Evolutionary conservation across 92 coral and sea anemone species (phyloP).

Genomic region (Actinernus sp.): DNA sequence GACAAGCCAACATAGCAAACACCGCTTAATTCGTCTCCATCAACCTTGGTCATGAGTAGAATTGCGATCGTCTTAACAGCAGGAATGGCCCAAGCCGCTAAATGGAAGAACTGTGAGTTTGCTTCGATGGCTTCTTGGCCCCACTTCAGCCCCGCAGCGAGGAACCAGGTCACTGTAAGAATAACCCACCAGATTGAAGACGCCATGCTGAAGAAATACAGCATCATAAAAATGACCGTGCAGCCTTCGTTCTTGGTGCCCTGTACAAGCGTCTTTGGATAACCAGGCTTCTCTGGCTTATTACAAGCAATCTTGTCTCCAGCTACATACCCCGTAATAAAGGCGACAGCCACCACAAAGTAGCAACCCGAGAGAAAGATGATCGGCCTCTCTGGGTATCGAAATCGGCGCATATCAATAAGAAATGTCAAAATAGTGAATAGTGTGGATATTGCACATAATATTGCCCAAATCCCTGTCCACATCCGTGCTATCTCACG

Average conservation of each 20-base stretch:
- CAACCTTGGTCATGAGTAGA: slow-evolving; percentile 93
- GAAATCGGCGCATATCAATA: slow-evolving; percentile 95
- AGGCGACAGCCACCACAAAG: slow-evolving; percentile 94
- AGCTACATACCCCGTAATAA: slow-evolving; percentile 88
- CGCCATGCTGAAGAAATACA: slow-evolving; percentile 99
- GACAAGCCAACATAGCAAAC: slow-evolving; percentile 98
- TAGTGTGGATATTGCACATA: slow-evolving; percentile 89
- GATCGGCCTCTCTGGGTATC: slow-evolving; percentile 98
- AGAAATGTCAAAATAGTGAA: slow-evolving; percentile 92
- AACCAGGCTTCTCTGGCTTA: slow-evolving; percentile 48
- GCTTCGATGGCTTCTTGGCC: slow-evolving; percentile 99
- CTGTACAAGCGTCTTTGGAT: slow-evolving; percentile 77
- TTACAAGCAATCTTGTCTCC: slow-evolving; percentile 92
- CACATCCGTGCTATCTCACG: slow-evolving; percentile 89
- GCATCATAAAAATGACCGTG: slow-evolving; percentile 94
- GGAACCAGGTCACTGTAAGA: slow-evolving; percentile 95
- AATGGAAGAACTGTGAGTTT: slow-evolving; percentile 97
- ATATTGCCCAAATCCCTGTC: slow-evolving; percentile 95
- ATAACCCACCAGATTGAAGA: slow-evolving; percentile 99
- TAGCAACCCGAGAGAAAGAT: slow-evolving; percentile 98
- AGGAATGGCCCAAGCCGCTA: slow-evolving; percentile 99
- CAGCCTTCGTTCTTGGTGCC: slow-evolving; percentile 98
- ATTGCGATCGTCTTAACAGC: slow-evolving; percentile 99
- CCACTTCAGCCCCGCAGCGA: slow-evolving; percentile 99
- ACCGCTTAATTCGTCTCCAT: slow-evolving; percentile 97